Evolutionary conservation across 1,140 invertebrate genomes (phyloP), one percentile per base, ranked within the genome.

Genomic region (Tetramorium alpestre): DNA sequence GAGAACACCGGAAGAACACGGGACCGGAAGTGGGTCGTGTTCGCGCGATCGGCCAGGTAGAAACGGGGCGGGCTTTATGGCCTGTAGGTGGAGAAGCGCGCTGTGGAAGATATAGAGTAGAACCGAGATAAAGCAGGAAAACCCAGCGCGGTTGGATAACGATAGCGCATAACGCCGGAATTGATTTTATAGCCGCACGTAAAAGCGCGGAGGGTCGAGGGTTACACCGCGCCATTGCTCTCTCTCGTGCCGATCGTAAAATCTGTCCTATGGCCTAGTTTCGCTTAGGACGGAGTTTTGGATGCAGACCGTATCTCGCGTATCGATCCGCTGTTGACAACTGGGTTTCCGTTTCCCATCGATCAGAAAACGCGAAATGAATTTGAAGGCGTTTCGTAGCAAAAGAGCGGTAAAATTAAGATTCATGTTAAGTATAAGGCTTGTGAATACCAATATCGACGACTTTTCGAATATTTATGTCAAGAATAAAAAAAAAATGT

Each of bases 181-280:
- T 89, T 91, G 87, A 91, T 91, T 91, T 91, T 90, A 88, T 85
- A 54, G 64, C 54, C 44, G 64, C 82, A 62, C 81, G 75, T 87
- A 87, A 91, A 87, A 62, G 44, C 22, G 28, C 25, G 33, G 16
- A n/a, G 62, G 18, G 41, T 8, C 1, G 38, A 11, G 58, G 60
- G 33, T 16, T 33, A 10, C 6, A 8, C 56, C 73, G 67, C 58
- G 56, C 56, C 58, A 47, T 54, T 65, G 56, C 70, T 62, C 72
- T 33, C 33, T 33, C 33, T 33, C 62, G 33, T 33, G 54, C 82
- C 72, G 77, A 86, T 84, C 82, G 86, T 90, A 86, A 91, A 91
- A 82, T 82, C 76, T 81, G 75, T 82, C 87, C 77, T 58, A 76
- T 22, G 58, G 33, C 70, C 82, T 64, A 85, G 73, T 77, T 77